phyloP scores from a whole-genome alignment of 2,797 vertebrate genomes.

The Chromobotia macracanthus region DNA sequence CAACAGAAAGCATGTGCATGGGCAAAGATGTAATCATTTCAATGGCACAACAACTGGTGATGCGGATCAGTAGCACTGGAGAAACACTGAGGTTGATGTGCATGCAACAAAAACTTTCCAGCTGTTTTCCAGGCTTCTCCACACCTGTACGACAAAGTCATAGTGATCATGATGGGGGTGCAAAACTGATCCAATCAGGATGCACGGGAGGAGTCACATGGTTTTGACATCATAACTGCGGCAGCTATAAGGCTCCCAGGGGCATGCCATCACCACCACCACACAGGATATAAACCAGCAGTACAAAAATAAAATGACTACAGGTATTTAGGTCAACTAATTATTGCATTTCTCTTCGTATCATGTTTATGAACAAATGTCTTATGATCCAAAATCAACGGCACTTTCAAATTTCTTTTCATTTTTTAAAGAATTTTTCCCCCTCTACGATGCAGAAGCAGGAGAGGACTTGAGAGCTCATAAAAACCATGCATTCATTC shows the following conservation, averaged over 20 bases:
- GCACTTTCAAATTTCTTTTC: constrained; percentile 63
- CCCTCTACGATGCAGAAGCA: constrained; percentile 49
- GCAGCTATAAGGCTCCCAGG: constrained; percentile 53
- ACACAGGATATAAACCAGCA: constrained; percentile 70
- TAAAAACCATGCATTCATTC: constrained; percentile 86
- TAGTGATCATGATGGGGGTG: constrained; percentile 43
- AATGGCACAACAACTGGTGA: constrained; percentile 49
- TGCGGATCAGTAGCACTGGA: constrained; percentile 14
- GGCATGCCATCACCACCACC: constrained; percentile 56
- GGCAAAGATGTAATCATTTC: constrained; percentile 14
- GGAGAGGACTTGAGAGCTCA: constrained; percentile 54
- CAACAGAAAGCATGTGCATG: neutral
- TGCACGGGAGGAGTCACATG: constrained; percentile 51
- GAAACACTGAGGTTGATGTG: constrained; percentile 54
- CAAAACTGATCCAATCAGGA: constrained; percentile 54
- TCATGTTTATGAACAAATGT: constrained; percentile 70
- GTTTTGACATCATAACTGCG: constrained; percentile 61
- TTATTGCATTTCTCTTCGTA: constrained; percentile 84
- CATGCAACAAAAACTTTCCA: constrained; percentile 48
- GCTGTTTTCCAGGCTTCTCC: constrained; percentile 28
- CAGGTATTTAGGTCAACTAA: constrained; percentile 71
- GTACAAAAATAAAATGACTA: constrained; percentile 75
- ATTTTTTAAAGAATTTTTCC: constrained; percentile 39
- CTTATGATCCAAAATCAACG: constrained; percentile 71
- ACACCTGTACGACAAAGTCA: constrained; percentile 8